Evolutionary conservation across 2,113 vertebrate genomes (phyloP), one percentile per base, ranked within the genome.

Genomic region (Macroglossus sobrinus): DNA sequence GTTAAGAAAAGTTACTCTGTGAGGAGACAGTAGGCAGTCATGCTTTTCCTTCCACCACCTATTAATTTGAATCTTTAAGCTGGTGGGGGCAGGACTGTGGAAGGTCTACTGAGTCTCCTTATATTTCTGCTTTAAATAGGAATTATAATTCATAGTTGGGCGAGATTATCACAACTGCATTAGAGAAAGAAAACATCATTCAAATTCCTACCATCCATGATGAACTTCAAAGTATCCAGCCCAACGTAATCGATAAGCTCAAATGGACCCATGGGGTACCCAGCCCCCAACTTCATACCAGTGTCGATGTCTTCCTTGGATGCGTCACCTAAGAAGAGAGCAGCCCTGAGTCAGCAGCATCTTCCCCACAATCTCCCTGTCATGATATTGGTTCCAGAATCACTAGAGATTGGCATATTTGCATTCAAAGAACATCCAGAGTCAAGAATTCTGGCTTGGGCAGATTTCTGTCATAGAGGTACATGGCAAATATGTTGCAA

Each of bases 181-280:
- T 19, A 35, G 16, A 35, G 55, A 74, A 5, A 57, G 13, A 85
- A 11, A 26, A 61, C 4, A 30, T 33, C 69, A 78, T 0, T 90
- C 88, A 61, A 71, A 76, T 74, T 64, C 89, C 98, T 98, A 99
- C 99, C 99, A 14, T 99, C 99, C 47, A 99, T 86, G 96, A 99
- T 99, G 97, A 99, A 99, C 98, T 99, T 99, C 0, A 97, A 94
- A 15, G 99, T 99, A 98, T 99, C 99, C 93, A 99, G 98, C 84
- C 99, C 99, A 21, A 99, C 99, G 2, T 99, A 99, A 97, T 99
- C 99, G 21, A 99, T 94, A 22, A 99, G 99, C 97, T 99, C 99
- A 97, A 99, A 99, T 0, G 99, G 99, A 26, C 99, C 99, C 99
- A 99, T 99, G 53, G 99, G 99, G 98, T 99, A 99, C 30, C 99